phyloP scores from a whole-genome alignment of 2,797 vertebrate genomes.

The Neomorphus geoffroyi region DNA sequence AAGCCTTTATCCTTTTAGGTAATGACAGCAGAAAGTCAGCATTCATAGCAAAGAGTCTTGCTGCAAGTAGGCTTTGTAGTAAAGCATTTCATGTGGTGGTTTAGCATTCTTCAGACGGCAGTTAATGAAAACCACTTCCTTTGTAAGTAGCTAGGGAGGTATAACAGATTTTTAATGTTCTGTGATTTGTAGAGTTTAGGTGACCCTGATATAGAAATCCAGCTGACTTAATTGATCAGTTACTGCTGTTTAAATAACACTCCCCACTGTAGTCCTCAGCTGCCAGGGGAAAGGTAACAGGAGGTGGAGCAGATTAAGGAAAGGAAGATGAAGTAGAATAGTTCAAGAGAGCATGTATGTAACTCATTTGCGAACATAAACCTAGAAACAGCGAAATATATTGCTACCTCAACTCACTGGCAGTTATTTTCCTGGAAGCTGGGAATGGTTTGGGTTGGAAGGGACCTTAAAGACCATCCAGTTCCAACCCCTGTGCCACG shows the following conservation, averaged over 20 bases:
- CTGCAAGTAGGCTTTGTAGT: background rate
- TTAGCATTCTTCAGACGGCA: background rate
- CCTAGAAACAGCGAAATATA: background rate
- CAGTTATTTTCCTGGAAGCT: background rate
- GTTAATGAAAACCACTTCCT: background rate
- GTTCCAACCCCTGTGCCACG: too few relatives aligned
- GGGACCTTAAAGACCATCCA: too few relatives aligned
- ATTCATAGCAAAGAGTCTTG: background rate
- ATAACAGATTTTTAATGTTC: background rate
- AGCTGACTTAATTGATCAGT: slow-evolving; percentile 27
- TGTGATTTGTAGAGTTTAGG: background rate
- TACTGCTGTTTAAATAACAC: slow-evolving; percentile 10
- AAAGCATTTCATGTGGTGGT: background rate
- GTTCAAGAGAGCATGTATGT: background rate
- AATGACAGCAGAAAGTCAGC: background rate
- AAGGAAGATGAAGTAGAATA: background rate
- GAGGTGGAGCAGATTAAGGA: background rate
- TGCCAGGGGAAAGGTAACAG: background rate
- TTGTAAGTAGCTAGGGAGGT: background rate
- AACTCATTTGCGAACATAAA: background rate
- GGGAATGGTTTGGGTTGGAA: too few relatives aligned
- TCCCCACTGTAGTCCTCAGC: background rate
- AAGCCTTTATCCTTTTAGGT: background rate
- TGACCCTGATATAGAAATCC: slow-evolving; percentile 23
- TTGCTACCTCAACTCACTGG: background rate